A percentile compares a stretch with the other conserved stretches of the same genome.
Conservation (phyloP, 30 jellyfish, hydroid and myxozoan species). For the Phacellophora camtschatica region DNA sequence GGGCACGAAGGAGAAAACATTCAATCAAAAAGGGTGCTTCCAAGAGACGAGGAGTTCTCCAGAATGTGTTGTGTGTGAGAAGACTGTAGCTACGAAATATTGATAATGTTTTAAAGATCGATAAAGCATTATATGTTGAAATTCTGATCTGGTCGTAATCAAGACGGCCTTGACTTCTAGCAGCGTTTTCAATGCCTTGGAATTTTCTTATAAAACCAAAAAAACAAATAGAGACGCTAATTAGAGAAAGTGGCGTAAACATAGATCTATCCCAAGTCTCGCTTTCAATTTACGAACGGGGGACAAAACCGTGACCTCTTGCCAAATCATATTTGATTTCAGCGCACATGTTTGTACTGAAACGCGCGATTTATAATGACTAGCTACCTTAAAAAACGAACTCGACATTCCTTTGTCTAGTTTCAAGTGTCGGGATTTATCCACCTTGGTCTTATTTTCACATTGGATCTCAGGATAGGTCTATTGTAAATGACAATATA, state of each 20-base stretch:
- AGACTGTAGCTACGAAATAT: too few species aligned
- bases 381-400: background rate
- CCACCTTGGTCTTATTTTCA: conserved; percentile 8
- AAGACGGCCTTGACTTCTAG: background rate
- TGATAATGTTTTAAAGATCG: background rate
- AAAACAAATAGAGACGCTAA: conserved; percentile 4
- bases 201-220: background rate
- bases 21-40: too few species aligned
- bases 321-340: conserved; percentile 13
- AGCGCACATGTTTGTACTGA: background rate
- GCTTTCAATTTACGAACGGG: background rate
- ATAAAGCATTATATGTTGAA: background rate
- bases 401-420: background rate
- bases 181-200: conserved; percentile 12
- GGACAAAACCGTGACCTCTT: conserved; percentile 11
- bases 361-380: background rate
- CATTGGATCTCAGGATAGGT: background rate
- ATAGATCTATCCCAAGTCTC: conserved; percentile 1
- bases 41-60: too few species aligned
- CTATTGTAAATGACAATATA: background rate
- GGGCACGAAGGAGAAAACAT: too few species aligned
- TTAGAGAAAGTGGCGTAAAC: background rate
- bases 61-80: too few species aligned
- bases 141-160: background rate
- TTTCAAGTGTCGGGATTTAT: conserved; percentile 3